Evolutionary conservation across 2,888 invertebrate genomes (phyloP), one percentile per base, ranked within the genome.

Genomic region (Hyles lineata): DNA sequence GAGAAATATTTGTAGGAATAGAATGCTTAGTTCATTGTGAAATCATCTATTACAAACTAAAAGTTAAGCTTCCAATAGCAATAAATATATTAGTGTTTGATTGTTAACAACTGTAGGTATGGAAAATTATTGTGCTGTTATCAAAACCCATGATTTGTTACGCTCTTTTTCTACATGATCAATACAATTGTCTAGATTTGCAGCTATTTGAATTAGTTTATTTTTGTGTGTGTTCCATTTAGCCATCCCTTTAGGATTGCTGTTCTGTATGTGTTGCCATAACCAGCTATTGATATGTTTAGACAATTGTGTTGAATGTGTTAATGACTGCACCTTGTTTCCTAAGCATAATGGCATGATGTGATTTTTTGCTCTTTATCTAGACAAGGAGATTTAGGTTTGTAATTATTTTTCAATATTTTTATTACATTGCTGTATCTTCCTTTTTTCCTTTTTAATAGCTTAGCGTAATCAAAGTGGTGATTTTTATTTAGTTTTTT

Each of bases 371-470:
- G 61, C 32, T 62, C 29, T 62, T 62, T 23, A 71, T 63, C 63
- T 63, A 63, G 32, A 43, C 43, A 67, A 50, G 50, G 43, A 50
- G 70, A 70, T 70, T 73, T 55, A 72, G 67, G 74, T 78, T 78
- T 77, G 29, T 73, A 77, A 74, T 67, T 58, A 71, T 78, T 80
- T 77, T 80, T 78, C 58, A 74, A 62, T 69, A 73, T 78, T 76
- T 81, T 80, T 81, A 79, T 82, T 77, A 79, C 77, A 77, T 82
- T 80, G 76, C 78, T 82, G 78, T 83, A 79, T 78, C 80, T 77
- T 75, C 84, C 84, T 77, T 85, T 85, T 85, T 84, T 82, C 78
- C 81, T 88, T 88, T 89, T 86, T 89, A 87, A 85, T 83, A 84
- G 82, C 80, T 82, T 80, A 83, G 86, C 83, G 5, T 83, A 89